Conservation (phyloP, 2,797 vertebrate species). For the Falco berigora region DNA sequence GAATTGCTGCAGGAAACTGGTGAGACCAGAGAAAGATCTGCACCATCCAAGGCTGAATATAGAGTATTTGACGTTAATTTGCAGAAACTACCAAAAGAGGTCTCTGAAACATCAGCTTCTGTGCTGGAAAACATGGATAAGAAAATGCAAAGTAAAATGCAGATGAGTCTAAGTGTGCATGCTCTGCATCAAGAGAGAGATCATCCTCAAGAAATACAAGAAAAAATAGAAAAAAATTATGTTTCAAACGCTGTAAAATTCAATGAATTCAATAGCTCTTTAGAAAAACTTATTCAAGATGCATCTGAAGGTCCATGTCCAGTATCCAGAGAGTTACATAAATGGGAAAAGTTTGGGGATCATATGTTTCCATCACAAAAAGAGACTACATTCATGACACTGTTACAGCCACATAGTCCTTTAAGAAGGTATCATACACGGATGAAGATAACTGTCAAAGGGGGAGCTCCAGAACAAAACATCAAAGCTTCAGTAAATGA, state of each 20-base stretch:
- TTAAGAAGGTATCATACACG: background rate
- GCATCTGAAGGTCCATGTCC: background rate
- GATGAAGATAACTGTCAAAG: background rate
- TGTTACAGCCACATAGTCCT: background rate
- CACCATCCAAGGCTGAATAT: background rate
- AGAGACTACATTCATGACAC: background rate
- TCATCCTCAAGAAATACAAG: slow-evolving; percentile 45
- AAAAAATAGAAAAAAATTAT: slow-evolving; percentile 46
- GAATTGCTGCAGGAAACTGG: background rate
- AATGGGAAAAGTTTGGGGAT: background rate
- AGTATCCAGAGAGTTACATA: background rate
- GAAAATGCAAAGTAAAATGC: background rate
- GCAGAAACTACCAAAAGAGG: slow-evolving; percentile 33
- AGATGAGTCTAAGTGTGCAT: background rate
- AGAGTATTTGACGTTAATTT: slow-evolving; percentile 21
- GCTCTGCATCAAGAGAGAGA: background rate
- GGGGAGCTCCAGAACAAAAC: background rate
- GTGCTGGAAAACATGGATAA: background rate
- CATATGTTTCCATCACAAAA: background rate
- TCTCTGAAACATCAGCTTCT: background rate
- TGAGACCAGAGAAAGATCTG: background rate
- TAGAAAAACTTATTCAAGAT: slow-evolving; percentile 59
- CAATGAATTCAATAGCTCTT: background rate
- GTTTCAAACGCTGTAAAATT: slow-evolving; percentile 7
- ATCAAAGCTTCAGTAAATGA: background rate